Percentiles rank a stretch among this genome's conserved stretches.
Conservation (phyloP, 1,140 invertebrate species). For the Bombus affinis region DNA sequence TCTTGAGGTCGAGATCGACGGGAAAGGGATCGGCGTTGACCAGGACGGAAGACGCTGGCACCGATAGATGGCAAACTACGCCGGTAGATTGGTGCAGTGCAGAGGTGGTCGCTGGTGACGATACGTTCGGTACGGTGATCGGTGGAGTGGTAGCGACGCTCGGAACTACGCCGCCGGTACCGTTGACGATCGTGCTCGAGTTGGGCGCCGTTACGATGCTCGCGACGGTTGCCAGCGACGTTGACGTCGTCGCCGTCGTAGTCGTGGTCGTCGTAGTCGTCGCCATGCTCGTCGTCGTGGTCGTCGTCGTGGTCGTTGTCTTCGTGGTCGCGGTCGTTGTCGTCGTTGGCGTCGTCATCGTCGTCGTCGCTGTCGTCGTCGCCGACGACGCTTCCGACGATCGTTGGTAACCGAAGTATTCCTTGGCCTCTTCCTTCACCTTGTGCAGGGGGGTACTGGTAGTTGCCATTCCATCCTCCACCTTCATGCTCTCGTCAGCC, state of each 20-base stretch:
- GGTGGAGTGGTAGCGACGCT: slow-evolving; percentile 48
- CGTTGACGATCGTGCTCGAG: slow-evolving; percentile 47
- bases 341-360: slow-evolving; percentile 38
- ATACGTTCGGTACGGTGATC: slow-evolving; percentile 61
- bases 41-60: slow-evolving; percentile 52
- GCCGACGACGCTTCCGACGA: slow-evolving; percentile 58
- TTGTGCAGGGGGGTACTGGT: slow-evolving; percentile 72
- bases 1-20: slow-evolving; percentile 74
- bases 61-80: slow-evolving; percentile 72
- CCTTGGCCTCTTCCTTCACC: slow-evolving; percentile 80
- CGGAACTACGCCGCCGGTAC: slow-evolving; percentile 54
- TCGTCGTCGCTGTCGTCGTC: slow-evolving; percentile 37
- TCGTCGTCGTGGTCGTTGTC: neutral
- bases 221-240: slow-evolving; percentile 44
- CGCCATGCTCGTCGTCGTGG: neutral
- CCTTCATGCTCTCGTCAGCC: slow-evolving; percentile 76
- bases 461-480: slow-evolving; percentile 75
- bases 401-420: slow-evolving; percentile 71
- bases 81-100: slow-evolving; percentile 47
- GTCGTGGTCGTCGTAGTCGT: neutral
- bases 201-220: slow-evolving; percentile 50
- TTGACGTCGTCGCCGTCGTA: neutral
- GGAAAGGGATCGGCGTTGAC: slow-evolving; percentile 63
- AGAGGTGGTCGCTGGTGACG: slow-evolving; percentile 11
- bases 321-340: slow-evolving; percentile 47